These are phyloP conservation scores for Doris montereyensis DNA, from an alignment of 2,888 invertebrate species.

Conservation along the genomic window DNA sequence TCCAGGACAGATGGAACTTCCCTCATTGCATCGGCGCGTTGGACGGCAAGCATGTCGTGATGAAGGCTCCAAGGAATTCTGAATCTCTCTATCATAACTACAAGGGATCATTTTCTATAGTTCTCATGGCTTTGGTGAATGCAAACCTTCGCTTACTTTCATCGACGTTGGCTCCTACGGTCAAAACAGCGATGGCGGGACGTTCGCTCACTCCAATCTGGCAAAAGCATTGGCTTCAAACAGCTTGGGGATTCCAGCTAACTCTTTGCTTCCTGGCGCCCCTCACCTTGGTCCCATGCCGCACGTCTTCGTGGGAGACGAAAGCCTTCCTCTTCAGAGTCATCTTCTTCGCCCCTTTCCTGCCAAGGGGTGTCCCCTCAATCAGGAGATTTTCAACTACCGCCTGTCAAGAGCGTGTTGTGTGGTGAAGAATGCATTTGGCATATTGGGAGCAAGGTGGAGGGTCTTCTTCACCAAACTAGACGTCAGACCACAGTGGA, in stretches of 20 bases:
- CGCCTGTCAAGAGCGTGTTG: constrained; percentile 21
- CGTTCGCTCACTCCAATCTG: constrained; percentile 47
- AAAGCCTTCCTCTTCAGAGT: constrained; percentile 52
- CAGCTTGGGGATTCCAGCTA: constrained; percentile 10
- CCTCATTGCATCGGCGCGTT: too few species aligned
- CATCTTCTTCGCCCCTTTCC: constrained; percentile 44
- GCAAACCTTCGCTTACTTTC: constrained; percentile 68
- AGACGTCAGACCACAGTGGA: too few species aligned
- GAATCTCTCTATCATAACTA: constrained; percentile 43
- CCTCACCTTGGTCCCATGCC: constrained; percentile 42
- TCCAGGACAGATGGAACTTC: constrained; percentile 60
- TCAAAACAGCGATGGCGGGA: constrained; percentile 63
- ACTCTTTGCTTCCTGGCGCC: constrained; percentile 38
- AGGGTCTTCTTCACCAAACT: too few species aligned
- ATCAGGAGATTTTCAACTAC: constrained; percentile 41
- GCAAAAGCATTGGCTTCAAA: constrained; percentile 10
- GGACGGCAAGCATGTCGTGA: constrained; percentile 46
- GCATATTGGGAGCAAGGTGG: too few species aligned
- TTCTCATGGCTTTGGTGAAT: constrained; percentile 62
- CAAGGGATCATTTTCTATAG: constrained; percentile 51
- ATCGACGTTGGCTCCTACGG: constrained; percentile 68
- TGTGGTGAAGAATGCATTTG: too few species aligned
- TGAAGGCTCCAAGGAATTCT: constrained; percentile 29
- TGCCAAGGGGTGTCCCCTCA: neutral
- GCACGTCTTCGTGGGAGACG: constrained; percentile 52